A percentile compares a stretch with the other conserved stretches of the same genome.
Evolutionary conservation across 2,888 invertebrate species (phyloP).

Genomic region (Barypeithes pellucidus): DNA sequence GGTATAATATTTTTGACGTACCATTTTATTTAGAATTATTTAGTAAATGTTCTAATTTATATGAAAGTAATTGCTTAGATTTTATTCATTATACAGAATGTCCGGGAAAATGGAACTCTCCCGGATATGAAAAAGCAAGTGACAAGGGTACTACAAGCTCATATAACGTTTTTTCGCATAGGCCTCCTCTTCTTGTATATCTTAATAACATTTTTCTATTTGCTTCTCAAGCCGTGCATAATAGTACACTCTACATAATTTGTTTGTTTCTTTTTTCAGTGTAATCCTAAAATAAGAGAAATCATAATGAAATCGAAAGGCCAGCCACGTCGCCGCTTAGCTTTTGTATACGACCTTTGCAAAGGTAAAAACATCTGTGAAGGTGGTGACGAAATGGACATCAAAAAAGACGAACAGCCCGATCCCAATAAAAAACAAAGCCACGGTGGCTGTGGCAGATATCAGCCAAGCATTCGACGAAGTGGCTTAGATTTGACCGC

Average conservation of each 20-base stretch:
- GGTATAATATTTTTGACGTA: too few relatives aligned
- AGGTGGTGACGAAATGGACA: constrained; percentile 98
- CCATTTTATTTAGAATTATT: too few relatives aligned
- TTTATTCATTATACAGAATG: too few relatives aligned
- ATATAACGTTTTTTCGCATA: too few relatives aligned
- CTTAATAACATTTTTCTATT: too few relatives aligned
- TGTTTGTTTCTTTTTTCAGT: constrained; percentile 72
- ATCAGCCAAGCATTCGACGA: constrained; percentile 94
- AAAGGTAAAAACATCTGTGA: constrained; percentile 99
- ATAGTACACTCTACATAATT: background rate
- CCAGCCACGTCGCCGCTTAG: constrained; percentile 93
- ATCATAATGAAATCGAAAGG: constrained; percentile 97
- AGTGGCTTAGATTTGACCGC: constrained; percentile 94
- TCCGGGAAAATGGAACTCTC: too few relatives aligned
- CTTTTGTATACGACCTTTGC: constrained; percentile 97
- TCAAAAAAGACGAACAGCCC: constrained; percentile 78
- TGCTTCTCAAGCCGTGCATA: too few relatives aligned
- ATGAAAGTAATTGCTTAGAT: too few relatives aligned
- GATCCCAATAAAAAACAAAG: constrained; percentile 74
- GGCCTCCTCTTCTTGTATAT: too few relatives aligned
- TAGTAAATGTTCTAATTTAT: too few relatives aligned
- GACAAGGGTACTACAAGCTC: too few relatives aligned
- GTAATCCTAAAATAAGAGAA: constrained; percentile 94
- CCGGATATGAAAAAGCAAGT: too few relatives aligned
- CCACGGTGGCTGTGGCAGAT: constrained; percentile 98